Base-by-base conservation (phyloP, 2,113 vertebrate genomes). In the Cichladusa arquata region DNA sequence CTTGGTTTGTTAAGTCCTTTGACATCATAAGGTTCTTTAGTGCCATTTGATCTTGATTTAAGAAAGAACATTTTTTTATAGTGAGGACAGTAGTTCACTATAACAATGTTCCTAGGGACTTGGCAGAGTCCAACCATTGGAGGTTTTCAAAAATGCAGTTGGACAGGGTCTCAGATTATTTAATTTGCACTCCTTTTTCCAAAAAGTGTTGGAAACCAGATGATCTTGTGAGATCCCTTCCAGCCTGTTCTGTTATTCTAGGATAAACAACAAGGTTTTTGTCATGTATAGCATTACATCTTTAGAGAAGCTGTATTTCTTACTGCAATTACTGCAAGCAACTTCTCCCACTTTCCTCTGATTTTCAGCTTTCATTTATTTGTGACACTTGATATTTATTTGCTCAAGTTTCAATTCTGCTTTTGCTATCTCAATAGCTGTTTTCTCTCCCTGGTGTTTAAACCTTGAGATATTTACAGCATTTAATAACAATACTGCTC, bases 351-450 rank as follows among this genome's bases (percentile, higher is more conserved):
- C 13, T 82, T 90, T 58, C n/a, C 50, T 73, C 24, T 83, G 36
- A 69, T 91, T 77, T 86, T 48, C 28, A 85, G 22, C 12, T 81
- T 93, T 84, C 36, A 83, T 88, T 96, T 83, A 33, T 77, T 92
- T 72, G 34, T 16, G 24, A 45, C 12, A 65, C 12, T 69, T 61
- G 25, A 14, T 58, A 58, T 76, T 82, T 95, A 76, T 88, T 80
- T 88, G 9, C 19, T 77, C 4, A n/a, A 26, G 17, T 77, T 86
- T 80, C 33, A 72, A 3, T 65, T 36, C 29, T 60, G 5, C 1
- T 74, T 90, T 86, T 90, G 23, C 33, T 72, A 61, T 18, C 42
- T 85, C 45, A 78, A 15, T 33, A 70, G 18, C 38, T 67, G 19
- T 47, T 82, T 28, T 42, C 9, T 79, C 40, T 80, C 14, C 20